Conservation (phyloP, 2,888 invertebrate genomes). For the Onthophagus sagittarius region DNA sequence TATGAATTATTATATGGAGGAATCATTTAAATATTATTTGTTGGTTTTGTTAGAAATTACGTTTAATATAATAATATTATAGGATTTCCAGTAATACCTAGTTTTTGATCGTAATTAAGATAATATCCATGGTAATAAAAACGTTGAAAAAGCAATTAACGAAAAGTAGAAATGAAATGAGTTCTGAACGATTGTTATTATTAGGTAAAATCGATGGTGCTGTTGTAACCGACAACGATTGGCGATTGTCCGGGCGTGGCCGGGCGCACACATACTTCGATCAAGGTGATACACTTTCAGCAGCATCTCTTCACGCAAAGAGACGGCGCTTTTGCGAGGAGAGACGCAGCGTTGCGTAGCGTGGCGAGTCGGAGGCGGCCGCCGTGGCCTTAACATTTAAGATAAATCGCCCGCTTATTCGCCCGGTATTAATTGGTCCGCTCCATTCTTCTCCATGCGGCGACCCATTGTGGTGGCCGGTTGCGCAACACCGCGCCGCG, state of each 20-base stretch:
- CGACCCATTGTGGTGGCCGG: not conserved
- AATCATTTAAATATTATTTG: too few species aligned
- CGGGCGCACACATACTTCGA: conserved; percentile 6
- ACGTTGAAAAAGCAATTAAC: too few species aligned
- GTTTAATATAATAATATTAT: too few species aligned
- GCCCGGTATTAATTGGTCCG: conserved; percentile 16
- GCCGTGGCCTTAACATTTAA: conserved; percentile 40
- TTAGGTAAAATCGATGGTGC: not conserved
- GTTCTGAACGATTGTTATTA: too few species aligned
- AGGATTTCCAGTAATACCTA: too few species aligned
- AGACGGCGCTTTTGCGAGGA: not conserved
- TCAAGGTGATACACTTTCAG: conserved; percentile 11
- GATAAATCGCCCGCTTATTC: conserved; percentile 34
- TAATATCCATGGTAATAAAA: too few species aligned
- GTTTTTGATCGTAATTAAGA: too few species aligned
- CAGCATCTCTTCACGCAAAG: not conserved
- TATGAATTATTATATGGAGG: too few species aligned
- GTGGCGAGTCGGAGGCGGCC: conserved; percentile 26
- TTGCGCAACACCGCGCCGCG: not conserved
- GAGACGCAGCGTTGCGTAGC: not conserved
- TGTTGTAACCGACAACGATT: not conserved
- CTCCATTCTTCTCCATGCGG: not conserved
- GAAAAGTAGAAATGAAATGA: too few species aligned
- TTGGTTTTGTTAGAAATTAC: too few species aligned
- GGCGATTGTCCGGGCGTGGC: not conserved